phyloP scores from a whole-genome alignment of 2,113 vertebrate genomes.

The Salvelinus alpinus region DNA sequence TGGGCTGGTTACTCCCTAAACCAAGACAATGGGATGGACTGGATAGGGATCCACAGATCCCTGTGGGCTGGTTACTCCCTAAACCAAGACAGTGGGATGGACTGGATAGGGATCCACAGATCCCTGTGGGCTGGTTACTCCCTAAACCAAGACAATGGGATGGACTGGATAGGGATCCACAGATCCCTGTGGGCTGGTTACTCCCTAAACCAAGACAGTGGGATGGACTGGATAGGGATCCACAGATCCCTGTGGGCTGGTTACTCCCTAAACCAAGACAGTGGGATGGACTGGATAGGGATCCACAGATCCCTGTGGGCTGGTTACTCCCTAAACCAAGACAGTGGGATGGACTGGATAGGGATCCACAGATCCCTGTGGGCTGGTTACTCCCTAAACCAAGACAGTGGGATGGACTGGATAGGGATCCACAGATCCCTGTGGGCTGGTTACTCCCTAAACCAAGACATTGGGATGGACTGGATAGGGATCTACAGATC shows the following conservation, averaged over 20 bases:
- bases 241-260: conserved; percentile 3
- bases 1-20: conserved; percentile 11
- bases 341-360: conserved; percentile 9
- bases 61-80: conserved; percentile 1
- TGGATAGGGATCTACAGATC: conserved; percentile 6
- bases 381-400: neutral
- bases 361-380: neutral
- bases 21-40: conserved; percentile 10
- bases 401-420: too few species aligned
- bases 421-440: too few species aligned
- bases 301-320: too few species aligned
- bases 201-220: too few species aligned
- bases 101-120: conserved; percentile 3
- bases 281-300: conserved; percentile 10
- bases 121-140: neutral
- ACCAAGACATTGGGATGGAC: conserved; percentile 14
- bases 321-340: conserved; percentile 14
- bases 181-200: neutral
- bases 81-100: conserved; percentile 18
- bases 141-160: conserved; percentile 21
- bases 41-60: conserved; percentile 4
- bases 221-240: conserved; percentile 3
- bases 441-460: too few species aligned
- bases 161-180: conserved; percentile 1
- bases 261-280: conserved; percentile 18